Evolutionary conservation across 2,888 invertebrate genomes (phyloP).

Genomic region (Panorpa germanica): DNA sequence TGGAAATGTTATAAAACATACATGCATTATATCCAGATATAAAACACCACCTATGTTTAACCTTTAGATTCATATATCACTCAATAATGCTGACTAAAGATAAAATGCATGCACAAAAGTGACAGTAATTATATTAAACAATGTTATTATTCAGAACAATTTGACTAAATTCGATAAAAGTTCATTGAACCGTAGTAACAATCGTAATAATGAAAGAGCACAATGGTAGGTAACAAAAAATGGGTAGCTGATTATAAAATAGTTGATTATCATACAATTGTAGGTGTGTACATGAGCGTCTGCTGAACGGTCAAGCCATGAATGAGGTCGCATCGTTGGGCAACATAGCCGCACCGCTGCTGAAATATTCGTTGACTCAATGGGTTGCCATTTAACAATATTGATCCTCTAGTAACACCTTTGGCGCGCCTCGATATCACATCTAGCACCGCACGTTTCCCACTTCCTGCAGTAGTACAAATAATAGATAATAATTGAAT

Average conservation of each 20-base stretch:
- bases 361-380: slow-evolving; percentile 66
- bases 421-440: slow-evolving; percentile 70
- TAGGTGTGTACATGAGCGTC: slow-evolving; percentile 61
- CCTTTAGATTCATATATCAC: slow-evolving; percentile 2
- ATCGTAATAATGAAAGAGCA: no score
- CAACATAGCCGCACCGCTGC: slow-evolving; percentile 73
- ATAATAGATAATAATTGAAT: not conserved
- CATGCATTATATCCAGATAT: no score
- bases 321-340: slow-evolving; percentile 67
- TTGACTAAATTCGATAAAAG: no score
- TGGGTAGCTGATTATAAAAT: no score
- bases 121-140: slow-evolving; percentile 2
- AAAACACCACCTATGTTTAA: slow-evolving; percentile 3
- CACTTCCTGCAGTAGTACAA: slow-evolving; percentile 48
- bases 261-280: slow-evolving; percentile 33
- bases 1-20: not conserved
- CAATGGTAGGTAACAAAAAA: no score
- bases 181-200: no score
- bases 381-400: slow-evolving; percentile 72
- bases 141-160: no score
- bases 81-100: not conserved
- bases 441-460: slow-evolving; percentile 84
- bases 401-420: slow-evolving; percentile 72
- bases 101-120: slow-evolving; percentile 3
- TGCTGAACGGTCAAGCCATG: slow-evolving; percentile 79